Conservation (phyloP, 2,797 vertebrate genomes). For the Harpagifer antarcticus region DNA sequence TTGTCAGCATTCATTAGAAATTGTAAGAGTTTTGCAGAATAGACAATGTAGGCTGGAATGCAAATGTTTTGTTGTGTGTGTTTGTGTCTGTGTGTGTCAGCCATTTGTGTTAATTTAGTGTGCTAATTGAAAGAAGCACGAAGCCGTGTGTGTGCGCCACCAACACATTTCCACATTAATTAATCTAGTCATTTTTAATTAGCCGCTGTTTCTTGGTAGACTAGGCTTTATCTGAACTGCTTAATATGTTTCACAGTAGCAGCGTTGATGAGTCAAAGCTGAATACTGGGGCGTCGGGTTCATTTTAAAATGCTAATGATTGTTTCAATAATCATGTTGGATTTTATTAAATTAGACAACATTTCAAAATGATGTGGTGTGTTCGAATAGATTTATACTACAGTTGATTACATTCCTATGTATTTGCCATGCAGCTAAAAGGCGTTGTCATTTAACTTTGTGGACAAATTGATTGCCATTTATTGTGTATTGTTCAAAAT, state of each 20-base stretch:
- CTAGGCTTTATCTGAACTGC: conserved; percentile 71
- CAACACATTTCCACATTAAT: conserved; percentile 80
- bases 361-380: conserved; percentile 27
- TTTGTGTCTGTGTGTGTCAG: conserved; percentile 12
- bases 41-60: not conserved
- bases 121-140: conserved; percentile 63
- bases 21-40: not conserved
- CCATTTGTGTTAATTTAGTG: conserved; percentile 31
- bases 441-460: not conserved
- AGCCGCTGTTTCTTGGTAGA: conserved; percentile 73
- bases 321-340: conserved; percentile 64
- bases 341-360: conserved; percentile 40
- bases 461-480: not conserved
- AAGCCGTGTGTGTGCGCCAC: conserved; percentile 34
- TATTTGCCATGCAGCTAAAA: not conserved
- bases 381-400: not conserved
- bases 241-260: conserved; percentile 70
- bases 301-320: conserved; percentile 62
- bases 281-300: conserved; percentile 56
- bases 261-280: conserved; percentile 44
- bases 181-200: conserved; percentile 84
- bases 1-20: not conserved
- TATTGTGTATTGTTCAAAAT: not conserved
- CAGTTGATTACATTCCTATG: not conserved
- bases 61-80: conserved; percentile 2